These are phyloP conservation scores for Cromileptes altivelis DNA, from an alignment of 2,113 vertebrate genomes.

Conservation along the genomic window DNA sequence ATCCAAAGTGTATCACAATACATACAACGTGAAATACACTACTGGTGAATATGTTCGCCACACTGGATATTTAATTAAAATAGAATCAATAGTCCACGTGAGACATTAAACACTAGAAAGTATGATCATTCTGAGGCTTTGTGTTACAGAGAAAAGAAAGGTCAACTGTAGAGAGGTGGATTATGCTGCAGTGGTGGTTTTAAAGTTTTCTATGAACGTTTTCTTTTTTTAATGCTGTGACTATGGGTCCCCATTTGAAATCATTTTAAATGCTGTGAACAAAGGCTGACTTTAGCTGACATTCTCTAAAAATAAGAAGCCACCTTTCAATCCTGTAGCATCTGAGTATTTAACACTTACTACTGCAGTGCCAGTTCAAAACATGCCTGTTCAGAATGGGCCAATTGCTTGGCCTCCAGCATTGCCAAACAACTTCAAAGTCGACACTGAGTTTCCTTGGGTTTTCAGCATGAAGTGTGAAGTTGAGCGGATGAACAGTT, in stretches of 20 bases:
- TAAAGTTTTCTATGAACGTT: not conserved
- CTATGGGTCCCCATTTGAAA: not conserved
- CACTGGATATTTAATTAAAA: not conserved
- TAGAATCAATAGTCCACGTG: not conserved
- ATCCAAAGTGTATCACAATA: slow-evolving; percentile 1
- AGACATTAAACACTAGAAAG: not conserved
- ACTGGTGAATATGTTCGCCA: not conserved
- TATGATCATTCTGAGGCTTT: not conserved
- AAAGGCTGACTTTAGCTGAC: not conserved
- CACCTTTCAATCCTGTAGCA: not conserved
- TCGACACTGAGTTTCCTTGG: too few relatives aligned
- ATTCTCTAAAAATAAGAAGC: not conserved
- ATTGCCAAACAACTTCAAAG: too few relatives aligned
- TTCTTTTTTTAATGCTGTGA: not conserved
- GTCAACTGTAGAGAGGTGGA: not conserved
- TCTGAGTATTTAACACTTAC: not conserved
- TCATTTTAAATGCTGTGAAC: too few relatives aligned
- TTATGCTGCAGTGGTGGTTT: not conserved
- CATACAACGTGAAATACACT: slow-evolving; percentile 6
- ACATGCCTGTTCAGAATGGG: too few relatives aligned
- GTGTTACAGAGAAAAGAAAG: not conserved
- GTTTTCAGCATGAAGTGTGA: too few relatives aligned
- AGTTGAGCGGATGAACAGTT: too few relatives aligned
- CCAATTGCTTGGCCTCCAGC: too few relatives aligned
- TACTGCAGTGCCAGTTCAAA: too few relatives aligned